phyloP scores from a whole-genome alignment of 1,140 invertebrate genomes.

The Drosophila pseudoananassae region DNA sequence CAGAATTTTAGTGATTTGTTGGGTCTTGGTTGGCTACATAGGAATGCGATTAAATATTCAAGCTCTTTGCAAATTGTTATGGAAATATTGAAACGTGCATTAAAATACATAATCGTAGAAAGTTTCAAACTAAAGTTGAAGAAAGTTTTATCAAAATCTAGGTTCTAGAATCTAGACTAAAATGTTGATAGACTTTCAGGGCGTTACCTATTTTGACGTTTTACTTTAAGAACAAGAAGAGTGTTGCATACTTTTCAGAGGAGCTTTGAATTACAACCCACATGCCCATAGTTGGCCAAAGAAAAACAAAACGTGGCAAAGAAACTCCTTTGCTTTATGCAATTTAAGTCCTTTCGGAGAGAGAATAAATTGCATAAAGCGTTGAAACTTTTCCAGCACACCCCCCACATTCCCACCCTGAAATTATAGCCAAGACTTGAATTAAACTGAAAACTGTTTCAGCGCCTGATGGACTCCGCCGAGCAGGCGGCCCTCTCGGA shows the following conservation, averaged over 20 bases:
- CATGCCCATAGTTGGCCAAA: constrained; percentile 25
- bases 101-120: background rate
- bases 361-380: constrained; percentile 76
- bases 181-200: background rate
- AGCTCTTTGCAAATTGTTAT: background rate
- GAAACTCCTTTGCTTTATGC: constrained; percentile 72
- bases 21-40: constrained; percentile 9
- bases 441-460: constrained; percentile 41
- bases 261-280: constrained; percentile 38
- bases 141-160: too few species aligned
- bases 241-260: background rate
- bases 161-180: background rate
- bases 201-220: too few species aligned
- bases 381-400: constrained; percentile 51
- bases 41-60: constrained; percentile 18
- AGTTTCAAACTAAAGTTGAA: background rate
- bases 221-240: too few species aligned
- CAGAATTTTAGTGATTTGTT: constrained; percentile 21
- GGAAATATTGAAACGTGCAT: background rate
- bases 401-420: background rate
- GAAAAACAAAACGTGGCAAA: constrained; percentile 17
- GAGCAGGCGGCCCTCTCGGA: constrained; percentile 92
- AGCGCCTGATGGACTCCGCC: constrained; percentile 94
- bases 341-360: constrained; percentile 62
- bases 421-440: constrained; percentile 16